Base-by-base conservation (phyloP, 2,113 vertebrate species). In the Calypte anna region DNA sequence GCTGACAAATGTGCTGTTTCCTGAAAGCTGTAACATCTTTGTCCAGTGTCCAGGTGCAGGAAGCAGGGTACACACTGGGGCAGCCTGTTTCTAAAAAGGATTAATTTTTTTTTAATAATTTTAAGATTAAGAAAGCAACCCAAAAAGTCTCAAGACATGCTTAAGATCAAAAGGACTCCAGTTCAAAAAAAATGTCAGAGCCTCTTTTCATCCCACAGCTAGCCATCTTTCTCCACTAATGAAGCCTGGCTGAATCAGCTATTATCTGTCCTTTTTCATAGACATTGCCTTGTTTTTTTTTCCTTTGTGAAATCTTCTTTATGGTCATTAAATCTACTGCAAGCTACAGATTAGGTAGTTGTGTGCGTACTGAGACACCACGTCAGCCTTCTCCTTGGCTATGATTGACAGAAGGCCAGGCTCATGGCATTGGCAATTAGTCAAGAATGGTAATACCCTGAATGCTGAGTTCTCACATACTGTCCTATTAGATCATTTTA, bases 1-100 rank as follows among this genome's bases (percentile, higher is more conserved):
- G 63, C 97, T 96, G 96, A 97, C 94, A 96, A 98, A 96, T 58
- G 82, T 62, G 91, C 95, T 88, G 77, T 90, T 97, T 97, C 96
- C 94, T 96, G 96, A 96, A 89, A 95, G 93, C 75, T 6, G 16
- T 72, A 96, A 91, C 82, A 89, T 76, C 95, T 82, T 81, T 76
- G 87, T 96, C 89, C 87, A 1, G 38, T 80, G 46, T 64, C 95
- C 96, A 97, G 97, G 96, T 94, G 86, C 28, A 57, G 92, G 89
- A 95, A 95, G 84, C 25, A 54, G 57, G 69, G 33, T 36, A 74
- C 69, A 85, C 86, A 93, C 48, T 66, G 50, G 57, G 53, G 53
- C 68, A 91, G 69, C 22, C 86, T 78, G 63, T 15, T 70, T 67
- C 66, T 64, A n/a, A 69, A 94, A 82, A 38, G 31, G 30, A 43